Evolutionary conservation across 2,888 invertebrate genomes (phyloP).

Genomic region (Thecocarcelia acutangulata): DNA sequence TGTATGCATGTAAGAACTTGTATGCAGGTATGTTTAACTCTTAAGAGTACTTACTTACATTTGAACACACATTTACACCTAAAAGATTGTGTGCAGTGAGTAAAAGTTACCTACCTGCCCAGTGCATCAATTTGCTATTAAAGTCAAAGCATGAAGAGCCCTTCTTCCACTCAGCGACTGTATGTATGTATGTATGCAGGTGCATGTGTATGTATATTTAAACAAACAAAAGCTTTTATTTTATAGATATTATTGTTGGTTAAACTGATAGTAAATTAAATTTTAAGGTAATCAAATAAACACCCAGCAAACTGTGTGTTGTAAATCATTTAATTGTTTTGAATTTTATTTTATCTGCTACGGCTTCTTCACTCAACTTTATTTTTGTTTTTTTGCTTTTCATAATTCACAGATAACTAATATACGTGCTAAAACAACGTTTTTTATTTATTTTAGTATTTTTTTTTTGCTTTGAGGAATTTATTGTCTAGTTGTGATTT

Average conservation of each 20-base stretch:
- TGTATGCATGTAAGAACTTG: not conserved
- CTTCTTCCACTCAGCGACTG: conserved; percentile 1
- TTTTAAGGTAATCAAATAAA: not conserved
- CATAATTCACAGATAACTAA: conserved; percentile 3
- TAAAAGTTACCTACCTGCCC: conserved; percentile 1
- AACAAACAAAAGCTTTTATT: not conserved
- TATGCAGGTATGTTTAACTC: too few relatives aligned
- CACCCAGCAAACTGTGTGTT: conserved; percentile 14
- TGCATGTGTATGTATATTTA: not conserved
- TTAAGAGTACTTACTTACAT: too few relatives aligned
- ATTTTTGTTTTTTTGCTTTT: not conserved
- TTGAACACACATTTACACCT: too few relatives aligned
- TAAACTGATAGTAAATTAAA: not conserved
- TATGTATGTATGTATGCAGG: too few relatives aligned
- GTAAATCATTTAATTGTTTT: conserved; percentile 53
- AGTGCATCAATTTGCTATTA: not conserved
- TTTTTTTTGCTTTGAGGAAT: conserved; percentile 20
- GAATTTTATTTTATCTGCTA: conserved; percentile 2
- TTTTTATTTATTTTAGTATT: too few relatives aligned
- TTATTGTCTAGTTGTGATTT: conserved; percentile 2
- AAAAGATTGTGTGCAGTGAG: not conserved
- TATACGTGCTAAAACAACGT: conserved; percentile 9
- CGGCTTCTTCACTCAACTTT: conserved; percentile 2
- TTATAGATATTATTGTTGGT: not conserved
- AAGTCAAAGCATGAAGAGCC: not conserved